These are phyloP conservation scores for Sciaenops ocellatus DNA, from an alignment of 2,797 vertebrate genomes.

Conservation along the genomic window DNA sequence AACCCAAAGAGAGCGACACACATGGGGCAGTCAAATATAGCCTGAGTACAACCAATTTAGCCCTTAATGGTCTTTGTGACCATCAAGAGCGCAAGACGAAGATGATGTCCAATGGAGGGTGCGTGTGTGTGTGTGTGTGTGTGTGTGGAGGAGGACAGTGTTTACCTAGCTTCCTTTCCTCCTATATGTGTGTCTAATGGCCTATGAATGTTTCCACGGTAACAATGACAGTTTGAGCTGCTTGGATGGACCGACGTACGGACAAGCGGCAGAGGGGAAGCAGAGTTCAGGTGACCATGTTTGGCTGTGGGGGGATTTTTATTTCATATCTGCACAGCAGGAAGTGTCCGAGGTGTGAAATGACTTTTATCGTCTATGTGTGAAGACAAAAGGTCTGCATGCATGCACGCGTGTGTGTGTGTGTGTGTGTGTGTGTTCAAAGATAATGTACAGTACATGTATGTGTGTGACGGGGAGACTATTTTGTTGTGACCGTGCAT, in stretches of 20 bases:
- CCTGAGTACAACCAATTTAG: conserved; percentile 84
- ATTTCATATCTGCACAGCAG: conserved; percentile 67
- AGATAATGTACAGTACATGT: neutral
- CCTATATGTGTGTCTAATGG: conserved; percentile 83
- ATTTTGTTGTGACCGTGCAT: neutral
- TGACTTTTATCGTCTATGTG: conserved; percentile 47
- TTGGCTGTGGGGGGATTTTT: conserved; percentile 49
- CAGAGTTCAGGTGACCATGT: conserved; percentile 70
- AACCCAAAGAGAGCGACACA: conserved; percentile 67
- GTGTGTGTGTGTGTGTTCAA: conserved; percentile 12
- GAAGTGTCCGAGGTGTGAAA: conserved; percentile 56
- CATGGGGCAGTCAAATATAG: conserved; percentile 76
- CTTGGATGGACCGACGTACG: conserved; percentile 48
- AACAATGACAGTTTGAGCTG: conserved; percentile 74
- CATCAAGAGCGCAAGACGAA: conserved; percentile 76
- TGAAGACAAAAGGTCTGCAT: conserved; percentile 37
- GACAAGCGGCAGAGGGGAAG: conserved; percentile 55
- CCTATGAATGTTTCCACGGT: conserved; percentile 86
- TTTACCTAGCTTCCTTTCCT: conserved; percentile 81
- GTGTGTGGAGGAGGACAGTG: conserved; percentile 63
- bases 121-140: conserved; percentile 43
- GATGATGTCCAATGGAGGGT: conserved; percentile 67
- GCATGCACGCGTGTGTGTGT: conserved; percentile 26
- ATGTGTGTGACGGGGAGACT: neutral
- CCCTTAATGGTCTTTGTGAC: conserved; percentile 80